These are phyloP conservation scores for Hozukius guyotensis DNA, from an alignment of 2,797 vertebrate species.

Conservation along the genomic window DNA sequence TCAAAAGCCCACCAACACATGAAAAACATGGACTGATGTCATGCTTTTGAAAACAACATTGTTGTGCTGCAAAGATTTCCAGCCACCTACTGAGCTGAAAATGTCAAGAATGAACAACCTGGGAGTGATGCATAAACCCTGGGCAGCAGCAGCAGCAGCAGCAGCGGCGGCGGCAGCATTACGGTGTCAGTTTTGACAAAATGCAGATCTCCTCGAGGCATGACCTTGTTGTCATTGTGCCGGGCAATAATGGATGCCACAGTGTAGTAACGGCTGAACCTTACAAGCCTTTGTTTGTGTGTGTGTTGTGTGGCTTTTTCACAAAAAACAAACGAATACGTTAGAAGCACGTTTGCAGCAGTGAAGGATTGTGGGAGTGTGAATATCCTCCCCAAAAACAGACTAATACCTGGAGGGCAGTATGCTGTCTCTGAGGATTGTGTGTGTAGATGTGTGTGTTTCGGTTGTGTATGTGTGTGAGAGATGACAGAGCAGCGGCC, in stretches of 20 bases:
- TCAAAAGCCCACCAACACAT: background rate
- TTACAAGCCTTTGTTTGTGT: slow-evolving; percentile 19
- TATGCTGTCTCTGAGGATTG: slow-evolving; percentile 23
- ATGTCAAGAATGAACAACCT: slow-evolving; percentile 62
- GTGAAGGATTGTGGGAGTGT: slow-evolving; percentile 31
- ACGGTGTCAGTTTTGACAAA: slow-evolving; percentile 58
- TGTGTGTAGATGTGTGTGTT: slow-evolving; percentile 31
- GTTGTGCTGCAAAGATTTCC: slow-evolving; percentile 43
- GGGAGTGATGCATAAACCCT: slow-evolving; percentile 46
- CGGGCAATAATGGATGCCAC: slow-evolving; percentile 48
- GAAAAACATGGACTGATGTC: slow-evolving; percentile 33
- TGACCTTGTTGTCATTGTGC: slow-evolving; percentile 58
- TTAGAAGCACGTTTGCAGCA: slow-evolving; percentile 7
- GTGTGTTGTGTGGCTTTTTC: slow-evolving; percentile 3
- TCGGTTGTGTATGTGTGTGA: slow-evolving; percentile 16
- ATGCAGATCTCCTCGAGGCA: slow-evolving; percentile 58
- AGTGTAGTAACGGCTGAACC: slow-evolving; percentile 11
- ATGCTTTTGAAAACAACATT: slow-evolving; percentile 28
- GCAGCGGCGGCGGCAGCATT: slow-evolving; percentile 10
- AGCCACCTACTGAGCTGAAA: slow-evolving; percentile 60
- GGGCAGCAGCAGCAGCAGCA: background rate
- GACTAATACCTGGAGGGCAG: slow-evolving; percentile 33
- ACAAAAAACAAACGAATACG: slow-evolving; percentile 5
- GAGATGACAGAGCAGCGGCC: slow-evolving; percentile 49
- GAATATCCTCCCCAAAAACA: slow-evolving; percentile 21